Percentiles rank a stretch among this genome's conserved stretches.
Conservation (phyloP, 2,113 vertebrate species). For the Atherinomorus stipes region DNA sequence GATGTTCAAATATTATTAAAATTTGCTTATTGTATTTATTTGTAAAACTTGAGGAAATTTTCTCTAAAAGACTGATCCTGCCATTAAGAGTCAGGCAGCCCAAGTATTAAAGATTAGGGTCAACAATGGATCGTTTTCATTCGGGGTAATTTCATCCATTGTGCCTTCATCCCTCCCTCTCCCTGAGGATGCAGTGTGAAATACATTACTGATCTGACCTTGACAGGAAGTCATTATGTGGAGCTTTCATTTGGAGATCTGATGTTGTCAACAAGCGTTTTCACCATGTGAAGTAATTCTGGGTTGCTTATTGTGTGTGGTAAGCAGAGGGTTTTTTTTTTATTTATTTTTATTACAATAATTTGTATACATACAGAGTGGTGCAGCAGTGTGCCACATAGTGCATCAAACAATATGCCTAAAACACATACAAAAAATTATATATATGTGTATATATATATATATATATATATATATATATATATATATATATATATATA, state of each 20-base stretch:
- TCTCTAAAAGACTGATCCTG: not conserved
- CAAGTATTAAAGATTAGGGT: constrained; percentile 20
- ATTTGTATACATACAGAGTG: too few relatives aligned
- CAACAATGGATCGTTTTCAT: constrained; percentile 24
- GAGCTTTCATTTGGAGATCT: constrained; percentile 37
- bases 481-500: too few relatives aligned
- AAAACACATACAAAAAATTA: too few relatives aligned
- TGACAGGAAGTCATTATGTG: constrained; percentile 45
- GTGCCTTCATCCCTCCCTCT: constrained; percentile 18
- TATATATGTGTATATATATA: too few relatives aligned
- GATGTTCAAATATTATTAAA: not conserved
- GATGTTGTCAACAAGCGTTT: constrained; percentile 6
- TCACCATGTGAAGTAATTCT: not conserved
- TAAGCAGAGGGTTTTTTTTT: too few relatives aligned
- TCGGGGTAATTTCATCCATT: constrained; percentile 49
- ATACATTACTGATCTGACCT: constrained; percentile 36
- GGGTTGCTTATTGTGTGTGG: not conserved
- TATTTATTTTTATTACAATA: too few relatives aligned
- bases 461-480: too few relatives aligned
- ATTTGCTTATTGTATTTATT: not conserved
- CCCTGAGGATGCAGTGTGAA: constrained; percentile 25
- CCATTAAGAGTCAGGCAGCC: not conserved
- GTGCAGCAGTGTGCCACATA: too few relatives aligned
- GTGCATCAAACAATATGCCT: too few relatives aligned
- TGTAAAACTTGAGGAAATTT: not conserved